Evolutionary conservation across 2,113 vertebrate genomes (phyloP).

Genomic region (Malurus cyaneus): DNA sequence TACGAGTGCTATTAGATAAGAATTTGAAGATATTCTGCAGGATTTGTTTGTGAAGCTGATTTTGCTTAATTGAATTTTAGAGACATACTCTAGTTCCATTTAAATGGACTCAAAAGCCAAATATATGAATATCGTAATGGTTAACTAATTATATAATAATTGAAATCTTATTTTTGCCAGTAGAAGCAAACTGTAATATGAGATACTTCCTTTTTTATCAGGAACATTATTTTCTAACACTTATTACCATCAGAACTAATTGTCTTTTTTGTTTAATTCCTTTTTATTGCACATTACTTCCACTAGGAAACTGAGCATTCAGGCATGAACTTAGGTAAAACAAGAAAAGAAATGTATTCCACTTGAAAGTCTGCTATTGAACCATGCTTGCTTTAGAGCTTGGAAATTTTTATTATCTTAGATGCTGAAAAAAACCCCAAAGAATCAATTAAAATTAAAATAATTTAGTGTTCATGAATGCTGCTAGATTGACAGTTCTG

Average conservation of each 20-base stretch:
- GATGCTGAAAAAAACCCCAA: background rate
- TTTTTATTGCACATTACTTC: background rate
- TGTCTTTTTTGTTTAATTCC: background rate
- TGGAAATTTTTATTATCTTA: background rate
- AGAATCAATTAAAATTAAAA: background rate
- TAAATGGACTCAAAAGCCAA: background rate
- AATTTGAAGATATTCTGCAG: background rate
- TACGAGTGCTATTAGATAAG: background rate
- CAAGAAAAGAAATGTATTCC: background rate
- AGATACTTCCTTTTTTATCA: background rate
- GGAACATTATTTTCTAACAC: background rate
- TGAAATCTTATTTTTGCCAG: background rate
- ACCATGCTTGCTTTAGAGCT: background rate
- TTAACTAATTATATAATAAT: background rate
- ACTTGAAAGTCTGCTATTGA: background rate
- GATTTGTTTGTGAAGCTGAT: background rate
- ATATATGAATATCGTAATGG: background rate
- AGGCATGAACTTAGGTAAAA: background rate
- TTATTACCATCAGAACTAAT: background rate
- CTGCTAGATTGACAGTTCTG: background rate
- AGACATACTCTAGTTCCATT: background rate
- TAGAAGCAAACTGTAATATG: background rate
- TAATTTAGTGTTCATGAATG: background rate
- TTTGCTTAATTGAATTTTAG: background rate
- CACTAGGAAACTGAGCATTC: background rate